Evolutionary conservation across 1,140 invertebrate species (phyloP), one percentile per base, ranked within the genome.

Genomic region (Achroia grisella): DNA sequence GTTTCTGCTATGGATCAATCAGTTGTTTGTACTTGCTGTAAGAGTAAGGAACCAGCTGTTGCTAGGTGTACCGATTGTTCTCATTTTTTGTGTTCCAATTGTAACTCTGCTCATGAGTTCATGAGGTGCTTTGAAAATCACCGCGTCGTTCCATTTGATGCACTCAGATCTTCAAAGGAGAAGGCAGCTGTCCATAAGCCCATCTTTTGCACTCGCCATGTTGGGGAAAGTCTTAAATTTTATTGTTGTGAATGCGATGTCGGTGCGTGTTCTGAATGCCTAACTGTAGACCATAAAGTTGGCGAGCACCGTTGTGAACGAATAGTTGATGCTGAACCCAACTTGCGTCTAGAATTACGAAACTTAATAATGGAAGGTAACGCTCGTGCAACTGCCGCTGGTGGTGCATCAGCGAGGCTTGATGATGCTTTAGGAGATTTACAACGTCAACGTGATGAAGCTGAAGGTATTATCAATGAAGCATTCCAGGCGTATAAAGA

Each of bases 81-180:
- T 58, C 97, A 96, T 86, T 95, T 97, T 71, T 88, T 98, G 10
- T 98, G 97, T 86, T 91, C 92, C 12, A 95, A 96, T 73, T 98
- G 97, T 86, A 95, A 97, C 53, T 95, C 93, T 15, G 97, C 96
- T 35, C 97, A 98, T 83, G 93, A 96, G 74, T 94, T 93, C 60
- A 98, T 98, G 96, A 89, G 95, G 35, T 97, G 95, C 82, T 97
- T 97, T 79, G 95, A 97, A 80, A 95, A 94, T 62, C 96, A 98
- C 62, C 89, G 94, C 71, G 95, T 97, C 10, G 90, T 97, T 32
- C 91, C 92, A 12, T 94, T 97, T 74, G 95, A 97, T 66, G 93
- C 96, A 48, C 88, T 97, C 59, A 91, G 93, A 61, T 92, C 92
- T 70, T 92, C 91, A 14, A 90, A 91, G 56, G 92, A 95, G 66